Conservation (phyloP, 2,113 vertebrate species). For the Falco punctatus region DNA sequence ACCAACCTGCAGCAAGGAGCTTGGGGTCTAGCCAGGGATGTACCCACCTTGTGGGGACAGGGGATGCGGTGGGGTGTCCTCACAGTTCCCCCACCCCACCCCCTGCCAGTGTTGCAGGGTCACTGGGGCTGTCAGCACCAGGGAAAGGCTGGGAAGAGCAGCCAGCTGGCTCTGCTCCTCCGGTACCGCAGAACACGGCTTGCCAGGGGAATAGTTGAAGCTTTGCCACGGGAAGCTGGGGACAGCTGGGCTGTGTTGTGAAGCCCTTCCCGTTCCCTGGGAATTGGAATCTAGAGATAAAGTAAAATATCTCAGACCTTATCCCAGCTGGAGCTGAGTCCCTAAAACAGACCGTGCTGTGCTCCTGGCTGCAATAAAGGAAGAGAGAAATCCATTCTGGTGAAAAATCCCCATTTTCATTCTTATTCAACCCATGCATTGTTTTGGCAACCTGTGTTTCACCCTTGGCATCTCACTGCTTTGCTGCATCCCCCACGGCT, state of each 20-base stretch:
- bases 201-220: conserved; percentile 26
- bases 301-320: not conserved
- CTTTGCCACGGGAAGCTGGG: not conserved
- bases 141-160: not conserved
- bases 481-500: not conserved
- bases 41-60: not conserved
- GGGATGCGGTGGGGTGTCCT: not conserved
- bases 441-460: not conserved
- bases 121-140: fast-evolving
- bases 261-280: not conserved
- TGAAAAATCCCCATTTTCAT: not conserved
- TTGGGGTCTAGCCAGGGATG: not conserved
- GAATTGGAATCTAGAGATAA: not conserved
- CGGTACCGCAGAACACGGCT: fast-evolving
- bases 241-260: not conserved
- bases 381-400: not conserved
- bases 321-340: not conserved
- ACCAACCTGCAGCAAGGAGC: not conserved
- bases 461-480: not conserved
- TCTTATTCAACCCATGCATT: not conserved
- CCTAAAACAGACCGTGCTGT: fast-evolving
- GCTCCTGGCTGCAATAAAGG: not conserved
- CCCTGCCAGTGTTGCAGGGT: fast-evolving
- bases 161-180: not conserved
- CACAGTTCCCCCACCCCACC: too few species aligned